Percentiles rank a stretch among this genome's conserved stretches.
phyloP scores from a whole-genome alignment of 2,888 invertebrate genomes.

The Spodoptera picta region DNA sequence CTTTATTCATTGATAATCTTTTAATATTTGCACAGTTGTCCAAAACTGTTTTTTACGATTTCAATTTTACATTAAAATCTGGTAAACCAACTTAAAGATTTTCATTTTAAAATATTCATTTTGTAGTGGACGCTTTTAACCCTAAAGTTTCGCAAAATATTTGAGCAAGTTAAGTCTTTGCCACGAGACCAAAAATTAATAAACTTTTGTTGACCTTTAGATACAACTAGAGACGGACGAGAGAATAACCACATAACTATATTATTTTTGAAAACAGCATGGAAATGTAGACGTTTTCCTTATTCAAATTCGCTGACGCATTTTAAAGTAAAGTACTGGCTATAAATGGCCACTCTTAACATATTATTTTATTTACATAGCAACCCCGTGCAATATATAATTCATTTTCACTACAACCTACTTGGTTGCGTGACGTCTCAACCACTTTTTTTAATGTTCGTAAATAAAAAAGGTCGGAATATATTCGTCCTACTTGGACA shows the following conservation, averaged over 20 bases:
- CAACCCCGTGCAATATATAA: slow-evolving; percentile 22
- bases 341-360: slow-evolving; percentile 14
- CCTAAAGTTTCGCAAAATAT: slow-evolving; percentile 30
- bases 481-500: slow-evolving; percentile 65
- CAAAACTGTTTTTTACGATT: slow-evolving; percentile 5
- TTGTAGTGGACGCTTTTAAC: slow-evolving; percentile 30
- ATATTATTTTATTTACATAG: slow-evolving; percentile 40
- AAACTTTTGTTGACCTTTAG: slow-evolving; percentile 39
- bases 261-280: not conserved
- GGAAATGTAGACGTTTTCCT: not conserved
- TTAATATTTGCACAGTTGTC: slow-evolving; percentile 9
- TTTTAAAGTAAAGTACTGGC: slow-evolving; percentile 8
- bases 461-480: slow-evolving; percentile 58
- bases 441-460: slow-evolving; percentile 53
- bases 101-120: slow-evolving; percentile 34
- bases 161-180: slow-evolving; percentile 19
- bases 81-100: slow-evolving; percentile 25
- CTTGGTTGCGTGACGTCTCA: slow-evolving; percentile 61
- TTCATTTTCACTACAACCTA: slow-evolving; percentile 44
- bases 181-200: slow-evolving; percentile 36
- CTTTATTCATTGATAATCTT: slow-evolving; percentile 16
- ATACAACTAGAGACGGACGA: no score
- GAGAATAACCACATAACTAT: slow-evolving; percentile 7
- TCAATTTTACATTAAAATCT: slow-evolving; percentile 22
- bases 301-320: slow-evolving; percentile 28